Base-by-base conservation (phyloP, 1,140 invertebrate species). In the Bombyx mori region DNA sequence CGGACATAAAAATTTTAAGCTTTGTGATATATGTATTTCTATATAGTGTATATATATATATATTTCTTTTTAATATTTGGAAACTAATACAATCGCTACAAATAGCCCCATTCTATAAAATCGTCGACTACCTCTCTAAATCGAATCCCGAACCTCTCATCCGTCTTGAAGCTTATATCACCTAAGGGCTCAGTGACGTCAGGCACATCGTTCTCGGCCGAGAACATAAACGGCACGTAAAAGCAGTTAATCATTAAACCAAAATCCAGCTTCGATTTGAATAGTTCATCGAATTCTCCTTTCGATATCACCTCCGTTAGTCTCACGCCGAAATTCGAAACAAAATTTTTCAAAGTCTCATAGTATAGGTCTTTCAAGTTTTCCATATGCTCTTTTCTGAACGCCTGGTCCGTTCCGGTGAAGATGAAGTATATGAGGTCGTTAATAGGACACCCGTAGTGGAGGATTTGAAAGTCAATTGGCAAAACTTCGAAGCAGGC, bases 381-480 rank as follows among this genome's bases (percentile, higher is more conserved):
- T 8, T 47, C 44, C 52, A 68, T 48, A 48, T 71, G 63, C 6
- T 56, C 22, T 54, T 44, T 60, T 12, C 69, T 62, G 44, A 71
- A 66, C 9, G 57, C 18, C 22, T 26, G 51, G 9, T 69, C 67
- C 1, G 66, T 72, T 3, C 54, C 52, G 1, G 54, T 52, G 52
- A 63, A 67, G 35, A 75, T 66, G 50, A 68, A 70, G 51, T 65
- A 72, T 1, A 70, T 8, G 4, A 75, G 56, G 42, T 75, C 72
- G 7, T 58, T 42, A 5, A 72, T 45, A 2, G 68, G 69, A 53
- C 59, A 66, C 9, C 75, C 73, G 58, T 68, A 68, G 58, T 66
- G 58, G 0, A 66, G 35, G 10, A 69, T 8, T 56, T 77, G 75
- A 48, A 67, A 77, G 49, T 77, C 75, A 7, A 77, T 54, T 8